phyloP scores from a whole-genome alignment of 2,113 vertebrate genomes.

The Lathamus discolor region DNA sequence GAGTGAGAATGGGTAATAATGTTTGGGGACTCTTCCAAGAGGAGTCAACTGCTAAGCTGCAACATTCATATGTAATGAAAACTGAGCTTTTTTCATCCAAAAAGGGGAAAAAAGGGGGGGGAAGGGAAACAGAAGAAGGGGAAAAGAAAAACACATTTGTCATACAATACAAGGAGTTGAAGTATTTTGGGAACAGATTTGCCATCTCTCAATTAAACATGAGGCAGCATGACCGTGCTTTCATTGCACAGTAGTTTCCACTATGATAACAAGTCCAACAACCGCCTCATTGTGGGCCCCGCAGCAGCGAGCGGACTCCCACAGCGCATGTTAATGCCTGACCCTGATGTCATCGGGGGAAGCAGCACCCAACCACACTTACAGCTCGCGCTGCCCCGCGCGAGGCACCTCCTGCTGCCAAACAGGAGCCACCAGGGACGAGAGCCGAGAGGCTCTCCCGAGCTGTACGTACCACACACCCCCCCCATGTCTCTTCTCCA shows the following conservation, averaged over 20 bases:
- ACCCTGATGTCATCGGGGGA: constrained; percentile 26
- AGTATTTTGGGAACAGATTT: constrained; percentile 46
- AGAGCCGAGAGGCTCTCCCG: background rate
- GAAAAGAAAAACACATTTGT: constrained; percentile 50
- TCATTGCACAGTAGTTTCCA: constrained; percentile 35
- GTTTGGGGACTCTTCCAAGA: background rate
- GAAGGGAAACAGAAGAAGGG: background rate
- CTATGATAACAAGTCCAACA: constrained; percentile 61
- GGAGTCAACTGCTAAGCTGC: background rate
- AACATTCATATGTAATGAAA: background rate
- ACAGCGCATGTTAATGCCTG: constrained; percentile 44
- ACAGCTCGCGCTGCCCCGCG: background rate
- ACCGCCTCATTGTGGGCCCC: background rate
- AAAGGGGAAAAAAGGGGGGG: background rate
- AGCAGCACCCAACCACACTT: constrained; percentile 52
- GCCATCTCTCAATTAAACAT: constrained; percentile 23
- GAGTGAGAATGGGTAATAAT: background rate
- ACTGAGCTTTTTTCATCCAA: background rate
- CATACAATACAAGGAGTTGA: constrained; percentile 6
- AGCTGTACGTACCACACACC: background rate
- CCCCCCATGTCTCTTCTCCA: background rate
- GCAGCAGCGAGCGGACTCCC: constrained; percentile 30
- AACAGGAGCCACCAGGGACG: background rate
- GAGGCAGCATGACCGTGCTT: constrained; percentile 36
- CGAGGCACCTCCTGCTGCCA: constrained; percentile 25